Evolutionary conservation across 2,888 invertebrate genomes (phyloP).

Genomic region (Pemphredon lugubris): DNA sequence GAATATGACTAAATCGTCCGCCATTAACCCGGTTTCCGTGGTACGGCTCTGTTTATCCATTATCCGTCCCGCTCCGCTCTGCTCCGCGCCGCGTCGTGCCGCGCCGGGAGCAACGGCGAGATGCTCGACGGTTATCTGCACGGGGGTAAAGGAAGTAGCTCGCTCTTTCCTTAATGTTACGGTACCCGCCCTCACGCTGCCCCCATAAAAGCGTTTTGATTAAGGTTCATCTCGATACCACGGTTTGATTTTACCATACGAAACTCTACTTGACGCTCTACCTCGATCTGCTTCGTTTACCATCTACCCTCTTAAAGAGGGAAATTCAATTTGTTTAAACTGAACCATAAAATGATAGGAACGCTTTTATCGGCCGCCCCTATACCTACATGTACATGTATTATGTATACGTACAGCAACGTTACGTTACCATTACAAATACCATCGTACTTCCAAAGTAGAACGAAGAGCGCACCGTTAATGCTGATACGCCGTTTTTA

Average conservation of each 20-base stretch:
- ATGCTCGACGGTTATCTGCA: slow-evolving; percentile 33
- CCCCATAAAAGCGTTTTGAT: slow-evolving; percentile 26
- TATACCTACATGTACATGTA: not conserved
- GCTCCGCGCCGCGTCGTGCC: too few species aligned
- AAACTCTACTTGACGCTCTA: slow-evolving; percentile 11
- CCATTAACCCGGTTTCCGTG: slow-evolving; percentile 62
- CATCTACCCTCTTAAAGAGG: not conserved
- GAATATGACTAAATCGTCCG: slow-evolving; percentile 43
- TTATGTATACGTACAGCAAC: not conserved
- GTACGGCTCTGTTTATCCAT: slow-evolving; percentile 50
- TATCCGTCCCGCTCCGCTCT: too few species aligned
- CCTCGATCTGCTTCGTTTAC: not conserved
- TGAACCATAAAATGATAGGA: too few species aligned
- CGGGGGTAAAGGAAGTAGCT: slow-evolving; percentile 37
- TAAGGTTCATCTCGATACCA: slow-evolving; percentile 16
- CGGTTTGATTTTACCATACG: slow-evolving; percentile 1
- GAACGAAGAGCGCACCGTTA: too few species aligned
- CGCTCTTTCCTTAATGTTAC: slow-evolving; percentile 18
- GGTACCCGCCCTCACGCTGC: slow-evolving; percentile 19
- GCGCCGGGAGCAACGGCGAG: slow-evolving; percentile 25
- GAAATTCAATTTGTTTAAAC: not conserved
- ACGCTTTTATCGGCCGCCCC: not conserved
- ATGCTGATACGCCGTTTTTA: too few species aligned
- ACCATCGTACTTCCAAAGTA: too few species aligned
- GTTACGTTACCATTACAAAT: too few species aligned